A percentile compares a stretch with the other conserved stretches of the same genome.
Evolutionary conservation across 2,797 vertebrate species (phyloP).

Genomic region (Chromobotia macracanthus): DNA sequence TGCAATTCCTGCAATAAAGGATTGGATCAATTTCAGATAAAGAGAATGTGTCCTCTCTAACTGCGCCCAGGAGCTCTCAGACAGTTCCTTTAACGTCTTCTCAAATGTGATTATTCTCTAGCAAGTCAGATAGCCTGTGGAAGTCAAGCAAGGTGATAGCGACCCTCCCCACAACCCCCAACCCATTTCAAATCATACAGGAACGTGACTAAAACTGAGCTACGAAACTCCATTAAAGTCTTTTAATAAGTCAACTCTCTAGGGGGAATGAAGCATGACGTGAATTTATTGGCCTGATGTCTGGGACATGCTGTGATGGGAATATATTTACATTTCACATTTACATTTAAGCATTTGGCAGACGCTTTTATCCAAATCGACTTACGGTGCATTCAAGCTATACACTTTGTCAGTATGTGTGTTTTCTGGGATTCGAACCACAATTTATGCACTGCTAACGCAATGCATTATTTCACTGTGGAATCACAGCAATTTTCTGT

Average conservation of each 20-base stretch:
- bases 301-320: constrained; percentile 28
- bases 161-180: background rate
- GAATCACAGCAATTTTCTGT: no score
- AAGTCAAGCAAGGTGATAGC: constrained; percentile 40
- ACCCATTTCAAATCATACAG: constrained; percentile 28
- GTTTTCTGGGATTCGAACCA: no score
- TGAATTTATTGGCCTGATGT: constrained; percentile 45
- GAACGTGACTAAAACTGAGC: constrained; percentile 29
- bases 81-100: constrained; percentile 33
- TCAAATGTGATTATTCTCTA: constrained; percentile 44
- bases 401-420: no score
- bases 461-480: no score
- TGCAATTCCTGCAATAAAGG: constrained; percentile 49
- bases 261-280: constrained; percentile 37
- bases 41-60: constrained; percentile 37
- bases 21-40: constrained; percentile 55
- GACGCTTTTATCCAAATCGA: no score
- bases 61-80: constrained; percentile 36
- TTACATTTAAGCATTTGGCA: no score
- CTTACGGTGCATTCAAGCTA: no score
- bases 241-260: constrained; percentile 33
- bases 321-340: constrained; percentile 34
- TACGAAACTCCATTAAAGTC: constrained; percentile 47
- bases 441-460: no score
- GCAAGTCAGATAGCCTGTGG: constrained; percentile 28